Conservation (phyloP, 2,888 invertebrate genomes). For the Microplitis manilae region DNA sequence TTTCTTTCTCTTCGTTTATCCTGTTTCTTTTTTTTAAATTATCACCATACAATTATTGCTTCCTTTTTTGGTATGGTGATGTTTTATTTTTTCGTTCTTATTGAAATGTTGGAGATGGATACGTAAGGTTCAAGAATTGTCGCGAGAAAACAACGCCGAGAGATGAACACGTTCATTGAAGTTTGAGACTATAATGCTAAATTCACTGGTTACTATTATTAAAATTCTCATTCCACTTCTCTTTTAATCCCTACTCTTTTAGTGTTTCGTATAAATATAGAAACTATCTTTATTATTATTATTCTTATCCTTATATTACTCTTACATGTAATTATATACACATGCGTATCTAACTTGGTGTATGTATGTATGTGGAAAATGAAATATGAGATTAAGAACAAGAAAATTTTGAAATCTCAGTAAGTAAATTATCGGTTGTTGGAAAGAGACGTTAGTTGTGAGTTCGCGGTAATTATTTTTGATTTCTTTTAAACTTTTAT, state of each 20-base stretch:
- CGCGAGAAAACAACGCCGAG: background rate
- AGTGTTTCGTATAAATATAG: slow-evolving; percentile 1
- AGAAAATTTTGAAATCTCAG: background rate
- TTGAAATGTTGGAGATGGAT: background rate
- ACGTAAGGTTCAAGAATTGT: background rate
- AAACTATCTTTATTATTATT: background rate
- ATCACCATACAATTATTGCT: background rate
- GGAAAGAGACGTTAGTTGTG: background rate
- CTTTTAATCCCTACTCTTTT: background rate
- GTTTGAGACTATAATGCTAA: background rate
- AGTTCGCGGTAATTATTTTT: background rate
- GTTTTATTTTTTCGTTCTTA: background rate
- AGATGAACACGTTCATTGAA: background rate
- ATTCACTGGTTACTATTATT: background rate
- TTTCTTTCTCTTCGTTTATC: slow-evolving; percentile 20
- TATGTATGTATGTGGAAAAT: background rate
- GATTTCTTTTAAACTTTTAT: background rate
- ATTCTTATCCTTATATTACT: background rate
- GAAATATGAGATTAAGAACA: background rate
- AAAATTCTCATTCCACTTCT: background rate
- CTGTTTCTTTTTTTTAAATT: background rate
- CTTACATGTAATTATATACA: background rate
- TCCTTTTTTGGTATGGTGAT: background rate
- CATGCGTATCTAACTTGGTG: background rate
- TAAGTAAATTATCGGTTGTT: background rate